Evolutionary conservation across 2,797 vertebrate genomes (phyloP), one percentile per base, ranked within the genome.

Genomic region (Onychomys torridus): DNA sequence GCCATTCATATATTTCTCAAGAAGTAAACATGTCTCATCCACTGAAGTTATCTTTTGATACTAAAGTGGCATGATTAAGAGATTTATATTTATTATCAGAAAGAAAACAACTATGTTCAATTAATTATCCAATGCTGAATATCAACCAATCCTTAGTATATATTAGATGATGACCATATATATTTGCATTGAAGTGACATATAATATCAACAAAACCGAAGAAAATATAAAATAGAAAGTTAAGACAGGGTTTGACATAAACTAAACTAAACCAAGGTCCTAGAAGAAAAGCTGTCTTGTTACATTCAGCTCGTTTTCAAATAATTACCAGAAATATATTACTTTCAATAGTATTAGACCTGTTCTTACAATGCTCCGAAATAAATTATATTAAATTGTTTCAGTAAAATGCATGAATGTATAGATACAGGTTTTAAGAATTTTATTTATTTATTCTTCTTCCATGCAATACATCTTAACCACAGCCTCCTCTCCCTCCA

Each of bases 241-340:
- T 67, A 94, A 95, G 16, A 77, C 3, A 25, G n/a, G 8, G 73
- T 79, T 96, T 89, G 21, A 89, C 37, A 86, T 2, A 78, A 92
- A 11, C 25, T 82, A 85, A 92, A 49, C 59, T 73, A 96, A 92
- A 75, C n/a, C 2, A 93, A 95, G 14, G 19, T 91, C 43, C 19
- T 90, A 81, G 37, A 94, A 96, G n/a, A 95, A 87, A 96, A 4
- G 3, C 77, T 84, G 16, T 57, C 10, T 14, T 88, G 10, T 32
- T 81, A 77, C 91, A 34, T 67, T 21, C 49, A 93, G 77, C 9
- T 17, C 59, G 79, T 59, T 69, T n/a, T 17, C 10, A 91, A 91
- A 3, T 29, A 57, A 52, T 69, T 96, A n/a, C 16, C 43, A 29
- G 4, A 92, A 95, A 87, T 59, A 89, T 71, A 87, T 94, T 94